phyloP scores from a whole-genome alignment of 2,113 vertebrate species.

The Patagioenas fasciata region DNA sequence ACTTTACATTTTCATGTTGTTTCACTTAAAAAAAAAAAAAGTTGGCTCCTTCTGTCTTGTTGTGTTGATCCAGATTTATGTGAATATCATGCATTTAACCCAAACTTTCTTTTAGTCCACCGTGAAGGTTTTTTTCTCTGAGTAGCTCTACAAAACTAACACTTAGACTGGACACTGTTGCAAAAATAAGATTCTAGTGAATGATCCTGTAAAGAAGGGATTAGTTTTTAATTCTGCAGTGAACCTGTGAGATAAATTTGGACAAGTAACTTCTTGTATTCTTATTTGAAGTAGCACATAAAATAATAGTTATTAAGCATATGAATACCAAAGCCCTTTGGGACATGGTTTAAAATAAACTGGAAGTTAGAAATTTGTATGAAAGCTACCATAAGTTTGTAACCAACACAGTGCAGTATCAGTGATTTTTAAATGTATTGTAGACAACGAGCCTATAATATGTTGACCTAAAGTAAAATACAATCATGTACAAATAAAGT shows the following conservation, averaged over 20 bases:
- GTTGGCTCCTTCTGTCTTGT: background rate
- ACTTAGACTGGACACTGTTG: background rate
- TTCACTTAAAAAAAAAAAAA: background rate
- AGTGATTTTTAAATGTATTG: background rate
- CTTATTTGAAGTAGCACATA: background rate
- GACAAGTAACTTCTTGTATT: background rate
- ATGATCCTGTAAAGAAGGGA: fast-evolving
- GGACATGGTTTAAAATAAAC: background rate
- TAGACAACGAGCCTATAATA: background rate
- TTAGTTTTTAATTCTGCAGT: background rate
- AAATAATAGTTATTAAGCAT: background rate
- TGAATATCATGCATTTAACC: background rate
- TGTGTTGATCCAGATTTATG: background rate
- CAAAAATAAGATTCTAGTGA: background rate
- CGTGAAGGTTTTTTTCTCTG: background rate
- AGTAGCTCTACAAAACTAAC: background rate
- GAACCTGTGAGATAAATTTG: background rate
- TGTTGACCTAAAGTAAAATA: background rate
- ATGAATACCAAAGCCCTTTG: background rate
- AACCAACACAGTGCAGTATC: background rate
- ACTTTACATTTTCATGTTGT: background rate
- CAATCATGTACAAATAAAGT: background rate
- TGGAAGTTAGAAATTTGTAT: background rate
- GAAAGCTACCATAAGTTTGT: background rate
- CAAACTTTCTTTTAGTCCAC: background rate